Percentiles rank a stretch among this genome's conserved stretches.
Conservation (phyloP, 2,113 vertebrate genomes). For the Heterotis niloticus region DNA sequence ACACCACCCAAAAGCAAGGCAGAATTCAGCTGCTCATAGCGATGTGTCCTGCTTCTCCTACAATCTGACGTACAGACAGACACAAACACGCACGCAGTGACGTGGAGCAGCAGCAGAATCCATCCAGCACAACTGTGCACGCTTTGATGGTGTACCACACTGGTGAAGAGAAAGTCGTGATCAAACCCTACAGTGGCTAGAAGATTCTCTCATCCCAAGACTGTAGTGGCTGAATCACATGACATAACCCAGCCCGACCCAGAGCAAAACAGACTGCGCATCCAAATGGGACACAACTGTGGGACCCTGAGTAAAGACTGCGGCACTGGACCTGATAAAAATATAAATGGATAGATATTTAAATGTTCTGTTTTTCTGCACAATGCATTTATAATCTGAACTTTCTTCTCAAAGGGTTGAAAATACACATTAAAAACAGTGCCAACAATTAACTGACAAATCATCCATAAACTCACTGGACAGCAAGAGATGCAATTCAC, state of each 20-base stretch:
- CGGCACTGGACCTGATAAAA: neutral
- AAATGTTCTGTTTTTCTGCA: too few species aligned
- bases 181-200: neutral
- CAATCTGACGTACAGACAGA: neutral
- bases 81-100: neutral
- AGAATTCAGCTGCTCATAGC: neutral
- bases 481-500: too few species aligned
- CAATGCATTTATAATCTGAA: too few species aligned
- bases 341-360: too few species aligned
- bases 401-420: too few species aligned
- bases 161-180: neutral
- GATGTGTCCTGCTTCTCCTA: neutral
- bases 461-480: too few species aligned
- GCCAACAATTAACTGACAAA: too few species aligned
- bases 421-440: too few species aligned
- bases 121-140: neutral
- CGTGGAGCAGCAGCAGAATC: neutral
- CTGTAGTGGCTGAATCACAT: too few species aligned
- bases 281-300: constrained; percentile 6
- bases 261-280: neutral
- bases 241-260: neutral
- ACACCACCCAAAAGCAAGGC: neutral
- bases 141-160: neutral
- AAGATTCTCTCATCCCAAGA: too few species aligned
- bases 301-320: neutral